Evolutionary conservation across 2,797 vertebrate genomes (phyloP), one percentile per base, ranked within the genome.

Genomic region (Enteromius paludinosus): DNA sequence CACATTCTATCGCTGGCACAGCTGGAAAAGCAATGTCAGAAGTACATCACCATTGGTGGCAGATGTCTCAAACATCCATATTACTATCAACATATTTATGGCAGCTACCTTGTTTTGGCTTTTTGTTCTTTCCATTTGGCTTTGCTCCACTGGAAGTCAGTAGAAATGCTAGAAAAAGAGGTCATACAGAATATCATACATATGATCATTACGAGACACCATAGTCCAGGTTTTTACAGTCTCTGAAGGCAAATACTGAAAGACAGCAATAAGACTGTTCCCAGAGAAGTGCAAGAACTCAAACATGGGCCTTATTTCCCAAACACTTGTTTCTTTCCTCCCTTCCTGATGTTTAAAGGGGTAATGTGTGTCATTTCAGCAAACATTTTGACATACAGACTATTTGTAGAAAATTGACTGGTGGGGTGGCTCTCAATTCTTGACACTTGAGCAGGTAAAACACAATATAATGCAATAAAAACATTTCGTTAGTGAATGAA

Each of bases 1-100:
- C 96, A 3, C 98, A 99, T 74, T 95, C 95, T 20, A 99, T 95
- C 86, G 94, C 93, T 73, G 98, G 97, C 86, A 97, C 92, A 83
- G 94, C 98, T 99, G 91, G 30, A 41, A 68, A 74, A 62, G 59
- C 52, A 71, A 68, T 20, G 52, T 28, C 56, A 49, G 8, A 45
- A 70, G 25, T 49, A n/a, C 11, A 81, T 14, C 15, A 9, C 43
- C 35, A 38, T 14, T 61, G 18, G 17, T 11, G 11, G 17, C 10
- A 47, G 45, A 30, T 62, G 59, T 45, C 47, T 18, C 25, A 33
- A 25, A 61, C 5, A 52, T 12, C 15, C 65, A 23, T 62, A 61
- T 79, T 47, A 61, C 15, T 43, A 49, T 84, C 4, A 43, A 1
- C 14, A 56, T 38, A 12, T 38, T 23, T 35, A 52, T 72, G 62